Percentiles rank a stretch among this genome's conserved stretches.
Conservation (phyloP, 2,113 vertebrate genomes). For the Burhinus bistriatus region DNA sequence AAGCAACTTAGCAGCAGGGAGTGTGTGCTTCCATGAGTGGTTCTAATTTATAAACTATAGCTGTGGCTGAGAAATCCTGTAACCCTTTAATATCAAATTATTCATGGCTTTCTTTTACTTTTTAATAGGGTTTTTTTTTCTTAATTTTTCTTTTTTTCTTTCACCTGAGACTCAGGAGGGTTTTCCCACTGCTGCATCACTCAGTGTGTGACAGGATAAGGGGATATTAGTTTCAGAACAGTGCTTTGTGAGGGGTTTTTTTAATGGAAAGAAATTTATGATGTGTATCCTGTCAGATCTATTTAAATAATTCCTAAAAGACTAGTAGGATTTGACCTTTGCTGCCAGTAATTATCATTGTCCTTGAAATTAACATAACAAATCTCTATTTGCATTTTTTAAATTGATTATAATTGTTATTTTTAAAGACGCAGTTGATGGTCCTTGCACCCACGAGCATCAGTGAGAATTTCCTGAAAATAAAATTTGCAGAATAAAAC, state of each 20-base stretch:
- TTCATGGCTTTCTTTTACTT: constrained; percentile 9
- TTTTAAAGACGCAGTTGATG: neutral
- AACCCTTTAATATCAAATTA: constrained; percentile 38
- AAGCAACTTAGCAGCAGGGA: neutral
- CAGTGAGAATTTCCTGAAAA: neutral
- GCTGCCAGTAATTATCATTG: constrained; percentile 11
- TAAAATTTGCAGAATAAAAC: neutral
- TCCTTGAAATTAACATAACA: constrained; percentile 33
- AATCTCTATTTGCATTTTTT: constrained; percentile 14
- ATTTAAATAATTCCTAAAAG: constrained; percentile 44
- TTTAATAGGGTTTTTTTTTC: neutral
- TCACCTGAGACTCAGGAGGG: neutral
- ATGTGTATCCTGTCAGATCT: constrained; percentile 17
- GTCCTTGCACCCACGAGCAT: neutral
- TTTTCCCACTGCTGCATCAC: constrained; percentile 1
- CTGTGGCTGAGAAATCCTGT: constrained; percentile 23
- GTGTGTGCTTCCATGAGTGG: neutral
- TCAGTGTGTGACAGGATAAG: neutral
- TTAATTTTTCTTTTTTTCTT: neutral
- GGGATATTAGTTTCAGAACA: constrained; percentile 32
- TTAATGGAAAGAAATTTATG: constrained; percentile 5
- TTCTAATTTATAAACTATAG: constrained; percentile 16
- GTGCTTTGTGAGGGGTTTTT: neutral
- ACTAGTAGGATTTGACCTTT: constrained; percentile 39
- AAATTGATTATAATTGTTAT: neutral